A percentile compares a stretch with the other conserved stretches of the same genome.
Conservation (phyloP, 2,888 invertebrate species). For the Nebria brevicollis region DNA sequence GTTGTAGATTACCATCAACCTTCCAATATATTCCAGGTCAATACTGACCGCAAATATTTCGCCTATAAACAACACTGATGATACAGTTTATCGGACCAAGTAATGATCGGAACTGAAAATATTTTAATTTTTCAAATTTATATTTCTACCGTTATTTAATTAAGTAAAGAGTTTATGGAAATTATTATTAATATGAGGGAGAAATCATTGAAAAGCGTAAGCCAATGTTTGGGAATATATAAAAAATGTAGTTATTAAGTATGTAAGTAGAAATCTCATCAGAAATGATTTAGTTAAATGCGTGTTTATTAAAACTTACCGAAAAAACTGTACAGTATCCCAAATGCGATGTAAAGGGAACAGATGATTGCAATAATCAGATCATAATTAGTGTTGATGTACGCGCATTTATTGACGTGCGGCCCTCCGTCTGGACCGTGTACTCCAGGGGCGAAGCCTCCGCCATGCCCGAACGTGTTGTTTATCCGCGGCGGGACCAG, state of each 20-base stretch:
- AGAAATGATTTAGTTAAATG: background rate
- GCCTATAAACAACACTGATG: too few relatives aligned
- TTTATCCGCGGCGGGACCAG: slow-evolving; percentile 66
- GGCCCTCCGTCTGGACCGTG: slow-evolving; percentile 53
- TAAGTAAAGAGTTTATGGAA: too few relatives aligned
- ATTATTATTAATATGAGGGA: too few relatives aligned
- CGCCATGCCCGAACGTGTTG: slow-evolving; percentile 57
- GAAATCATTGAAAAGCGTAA: too few relatives aligned
- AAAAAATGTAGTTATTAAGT: too few relatives aligned
- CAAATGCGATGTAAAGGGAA: slow-evolving; percentile 80
- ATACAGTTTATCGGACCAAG: too few relatives aligned
- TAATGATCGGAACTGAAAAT: too few relatives aligned
- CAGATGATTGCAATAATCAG: slow-evolving; percentile 73
- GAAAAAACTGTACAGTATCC: slow-evolving; percentile 84
- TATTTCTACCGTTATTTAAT: too few relatives aligned
- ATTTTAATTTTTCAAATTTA: too few relatives aligned
- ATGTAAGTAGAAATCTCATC: too few relatives aligned
- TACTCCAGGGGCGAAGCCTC: slow-evolving; percentile 50
- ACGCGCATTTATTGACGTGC: slow-evolving; percentile 66
- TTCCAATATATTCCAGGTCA: slow-evolving; percentile 29
- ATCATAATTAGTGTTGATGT: slow-evolving; percentile 73
- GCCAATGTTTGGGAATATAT: too few relatives aligned
- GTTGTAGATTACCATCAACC: slow-evolving; percentile 20
- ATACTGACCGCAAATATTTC: slow-evolving; percentile 19
- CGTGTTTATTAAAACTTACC: slow-evolving; percentile 67